These are phyloP conservation scores for Coracias cyanogaster DNA, from an alignment of 2,797 vertebrate genomes.

Conservation along the genomic window DNA sequence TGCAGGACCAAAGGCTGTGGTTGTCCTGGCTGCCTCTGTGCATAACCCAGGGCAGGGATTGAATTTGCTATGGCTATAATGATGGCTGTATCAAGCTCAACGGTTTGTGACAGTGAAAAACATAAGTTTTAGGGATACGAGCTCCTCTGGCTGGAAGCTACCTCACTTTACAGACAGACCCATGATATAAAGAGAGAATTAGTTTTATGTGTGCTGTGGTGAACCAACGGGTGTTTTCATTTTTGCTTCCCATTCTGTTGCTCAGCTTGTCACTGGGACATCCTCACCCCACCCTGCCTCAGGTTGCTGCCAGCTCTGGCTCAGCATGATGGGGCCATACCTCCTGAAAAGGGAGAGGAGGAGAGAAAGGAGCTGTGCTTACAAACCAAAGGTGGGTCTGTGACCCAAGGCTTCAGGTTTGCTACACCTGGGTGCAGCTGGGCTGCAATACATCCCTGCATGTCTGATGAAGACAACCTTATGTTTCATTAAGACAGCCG, in stretches of 20 bases:
- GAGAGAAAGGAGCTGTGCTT: neutral
- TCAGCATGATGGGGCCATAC: neutral
- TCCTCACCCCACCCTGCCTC: neutral
- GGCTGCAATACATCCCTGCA: neutral
- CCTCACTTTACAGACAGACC: neutral
- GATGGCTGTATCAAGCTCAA: neutral
- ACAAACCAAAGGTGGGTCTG: neutral
- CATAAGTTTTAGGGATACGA: neutral
- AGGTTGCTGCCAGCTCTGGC: neutral
- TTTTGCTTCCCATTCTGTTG: neutral
- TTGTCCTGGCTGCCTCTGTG: neutral
- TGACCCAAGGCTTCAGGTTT: neutral
- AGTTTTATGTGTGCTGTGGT: rapidly evolving
- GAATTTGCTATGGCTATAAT: neutral
- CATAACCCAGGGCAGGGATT: neutral
- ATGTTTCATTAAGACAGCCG: neutral
- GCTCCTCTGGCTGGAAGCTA: neutral
- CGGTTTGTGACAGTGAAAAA: neutral
- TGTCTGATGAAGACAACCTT: neutral
- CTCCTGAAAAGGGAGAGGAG: neutral
- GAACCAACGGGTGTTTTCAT: rapidly evolving
- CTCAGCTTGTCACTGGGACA: neutral
- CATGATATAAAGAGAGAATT: rapidly evolving
- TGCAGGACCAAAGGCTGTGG: neutral
- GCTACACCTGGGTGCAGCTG: rapidly evolving